Conservation (phyloP, 2,797 vertebrate species). For the Decapterus maruadsi region DNA sequence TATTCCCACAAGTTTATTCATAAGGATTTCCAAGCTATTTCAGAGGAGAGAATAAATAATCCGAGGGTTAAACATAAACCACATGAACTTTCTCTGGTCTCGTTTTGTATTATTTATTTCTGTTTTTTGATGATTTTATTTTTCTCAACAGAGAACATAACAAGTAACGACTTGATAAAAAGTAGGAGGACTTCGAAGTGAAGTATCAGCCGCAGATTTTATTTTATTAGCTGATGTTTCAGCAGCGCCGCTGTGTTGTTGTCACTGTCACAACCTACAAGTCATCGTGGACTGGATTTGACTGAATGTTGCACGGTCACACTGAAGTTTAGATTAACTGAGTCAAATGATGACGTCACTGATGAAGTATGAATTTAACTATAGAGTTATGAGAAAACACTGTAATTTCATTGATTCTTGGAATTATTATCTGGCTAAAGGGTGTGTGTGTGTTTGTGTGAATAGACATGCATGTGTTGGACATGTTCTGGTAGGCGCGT, state of each 20-base stretch:
- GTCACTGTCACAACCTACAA: background rate
- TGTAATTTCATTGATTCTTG: conserved; percentile 22
- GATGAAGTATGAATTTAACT: background rate
- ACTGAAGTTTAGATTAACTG: conserved; percentile 1
- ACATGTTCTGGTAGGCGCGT: conserved; percentile 26
- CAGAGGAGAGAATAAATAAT: background rate
- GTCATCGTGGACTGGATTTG: conserved; percentile 7
- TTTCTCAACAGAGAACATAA: background rate
- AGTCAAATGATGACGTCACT: background rate
- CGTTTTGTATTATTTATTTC: background rate
- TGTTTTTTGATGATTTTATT: background rate
- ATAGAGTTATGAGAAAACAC: background rate
- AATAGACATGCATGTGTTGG: conserved; percentile 2
- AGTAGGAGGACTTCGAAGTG: background rate
- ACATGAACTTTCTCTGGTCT: conserved; percentile 3
- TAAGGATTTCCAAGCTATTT: conserved; percentile 2
- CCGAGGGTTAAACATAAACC: background rate
- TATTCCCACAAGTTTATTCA: background rate
- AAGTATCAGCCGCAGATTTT: background rate
- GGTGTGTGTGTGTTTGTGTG: conserved; percentile 14
- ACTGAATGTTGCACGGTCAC: conserved; percentile 6
- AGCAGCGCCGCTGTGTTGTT: background rate
- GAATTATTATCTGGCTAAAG: conserved; percentile 3
- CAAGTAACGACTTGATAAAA: background rate
- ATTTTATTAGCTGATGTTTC: background rate